Percentiles rank a stretch among this genome's conserved stretches.
Evolutionary conservation across 1,140 invertebrate genomes (phyloP).

Genomic region (Drosophila asahinai): DNA sequence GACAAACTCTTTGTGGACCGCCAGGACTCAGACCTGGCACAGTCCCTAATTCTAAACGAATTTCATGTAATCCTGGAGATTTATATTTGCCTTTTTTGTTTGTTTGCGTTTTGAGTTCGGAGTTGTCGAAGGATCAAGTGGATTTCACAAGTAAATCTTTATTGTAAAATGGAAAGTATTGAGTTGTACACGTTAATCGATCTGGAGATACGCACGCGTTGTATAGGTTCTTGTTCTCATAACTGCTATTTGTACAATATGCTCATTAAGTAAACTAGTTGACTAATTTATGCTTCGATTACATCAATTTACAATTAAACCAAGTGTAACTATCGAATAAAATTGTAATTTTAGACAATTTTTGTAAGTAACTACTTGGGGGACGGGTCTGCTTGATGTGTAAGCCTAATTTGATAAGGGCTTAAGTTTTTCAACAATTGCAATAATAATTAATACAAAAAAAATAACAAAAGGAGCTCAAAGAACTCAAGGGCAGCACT

Average conservation of each 20-base stretch:
- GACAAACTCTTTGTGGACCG: slow-evolving; percentile 1
- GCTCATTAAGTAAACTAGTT: slow-evolving; percentile 77
- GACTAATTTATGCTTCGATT: slow-evolving; percentile 74
- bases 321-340: slow-evolving; percentile 69
- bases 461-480: neutral
- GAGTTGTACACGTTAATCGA: slow-evolving; percentile 51
- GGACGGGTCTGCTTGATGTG: slow-evolving; percentile 35
- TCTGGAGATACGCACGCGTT: slow-evolving; percentile 30
- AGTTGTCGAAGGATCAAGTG: slow-evolving; percentile 2
- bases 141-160: slow-evolving; percentile 24
- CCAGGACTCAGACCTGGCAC: slow-evolving; percentile 9
- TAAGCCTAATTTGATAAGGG: slow-evolving; percentile 20
- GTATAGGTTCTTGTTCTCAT: slow-evolving; percentile 70
- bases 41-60: slow-evolving; percentile 50
- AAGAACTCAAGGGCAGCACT: slow-evolving; percentile 56
- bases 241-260: slow-evolving; percentile 78
- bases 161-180: slow-evolving; percentile 61
- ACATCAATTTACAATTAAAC: slow-evolving; percentile 48
- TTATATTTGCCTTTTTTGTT: slow-evolving; percentile 45
- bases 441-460: slow-evolving; percentile 3
- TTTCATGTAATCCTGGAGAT: slow-evolving; percentile 75
- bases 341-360: slow-evolving; percentile 68
- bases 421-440: neutral
- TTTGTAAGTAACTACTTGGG: slow-evolving; percentile 58
- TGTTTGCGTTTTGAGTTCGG: slow-evolving; percentile 15